These are phyloP conservation scores for Chaenocephalus aceratus DNA, from an alignment of 2,113 vertebrate genomes.

Conservation along the genomic window DNA sequence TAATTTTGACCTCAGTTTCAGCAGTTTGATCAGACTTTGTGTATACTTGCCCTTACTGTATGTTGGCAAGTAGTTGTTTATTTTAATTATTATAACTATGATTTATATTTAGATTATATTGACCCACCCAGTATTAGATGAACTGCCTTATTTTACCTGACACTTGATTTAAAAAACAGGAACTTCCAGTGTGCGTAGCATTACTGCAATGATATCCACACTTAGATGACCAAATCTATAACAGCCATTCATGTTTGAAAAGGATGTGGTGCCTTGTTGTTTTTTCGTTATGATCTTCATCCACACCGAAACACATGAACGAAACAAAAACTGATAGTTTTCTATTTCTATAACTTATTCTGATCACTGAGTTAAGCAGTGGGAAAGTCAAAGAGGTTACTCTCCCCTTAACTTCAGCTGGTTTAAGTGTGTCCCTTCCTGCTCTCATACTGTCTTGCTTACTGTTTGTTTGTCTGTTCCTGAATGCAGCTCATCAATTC, in stretches of 20 bases:
- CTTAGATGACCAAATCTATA: neutral
- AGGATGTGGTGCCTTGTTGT: too few relatives aligned
- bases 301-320: neutral
- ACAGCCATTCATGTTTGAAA: too few relatives aligned
- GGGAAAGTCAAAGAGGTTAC: neutral
- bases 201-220: neutral
- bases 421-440: neutral
- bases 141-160: neutral
- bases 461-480: neutral
- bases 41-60: too few relatives aligned
- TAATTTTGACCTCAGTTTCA: too few relatives aligned
- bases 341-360: neutral
- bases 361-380: neutral
- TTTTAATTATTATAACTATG: too few relatives aligned
- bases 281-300: neutral
- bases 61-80: too few relatives aligned
- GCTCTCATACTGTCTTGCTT: neutral
- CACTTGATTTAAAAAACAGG: neutral
- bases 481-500: neutral
- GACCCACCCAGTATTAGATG: too few relatives aligned
- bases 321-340: neutral
- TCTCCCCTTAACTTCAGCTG: neutral
- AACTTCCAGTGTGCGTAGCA: too few relatives aligned
- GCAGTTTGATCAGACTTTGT: too few relatives aligned
- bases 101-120: too few relatives aligned